Evolutionary conservation across 2,888 invertebrate species (phyloP).

Genomic region (Eumerus sabulonum): DNA sequence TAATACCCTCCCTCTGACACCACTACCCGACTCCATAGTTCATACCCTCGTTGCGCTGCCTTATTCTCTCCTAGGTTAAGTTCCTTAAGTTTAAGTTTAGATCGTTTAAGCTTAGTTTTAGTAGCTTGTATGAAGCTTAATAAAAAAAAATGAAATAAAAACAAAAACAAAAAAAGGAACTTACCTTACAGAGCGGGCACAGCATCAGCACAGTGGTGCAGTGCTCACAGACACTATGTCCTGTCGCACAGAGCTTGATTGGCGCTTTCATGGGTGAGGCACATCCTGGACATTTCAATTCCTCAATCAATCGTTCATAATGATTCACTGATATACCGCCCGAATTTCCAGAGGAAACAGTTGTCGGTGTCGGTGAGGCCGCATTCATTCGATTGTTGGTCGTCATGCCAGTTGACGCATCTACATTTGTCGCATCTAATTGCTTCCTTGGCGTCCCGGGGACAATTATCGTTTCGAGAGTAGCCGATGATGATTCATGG

Average conservation of each 20-base stretch:
- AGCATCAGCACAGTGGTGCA: conserved; percentile 75
- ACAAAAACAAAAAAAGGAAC: too few relatives aligned
- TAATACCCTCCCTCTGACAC: too few relatives aligned
- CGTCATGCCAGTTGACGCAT: conserved; percentile 34
- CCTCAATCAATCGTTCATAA: conserved; percentile 77
- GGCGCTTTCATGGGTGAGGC: conserved; percentile 77
- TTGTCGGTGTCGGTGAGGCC: conserved; percentile 44
- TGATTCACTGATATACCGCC: conserved; percentile 73
- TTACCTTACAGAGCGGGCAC: conserved; percentile 78
- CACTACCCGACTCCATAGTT: too few relatives aligned
- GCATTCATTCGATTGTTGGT: conserved; percentile 14
- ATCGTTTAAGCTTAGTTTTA: too few relatives aligned
- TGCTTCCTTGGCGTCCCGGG: conserved; percentile 22
- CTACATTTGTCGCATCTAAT: too few relatives aligned
- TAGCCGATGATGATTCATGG: conserved; percentile 34
- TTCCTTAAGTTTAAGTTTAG: too few relatives aligned
- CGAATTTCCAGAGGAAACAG: conserved; percentile 13
- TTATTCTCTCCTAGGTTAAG: too few relatives aligned
- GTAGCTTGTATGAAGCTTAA: too few relatives aligned
- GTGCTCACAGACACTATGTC: conserved; percentile 77
- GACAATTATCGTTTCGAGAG: conserved; percentile 18
- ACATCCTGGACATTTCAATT: conserved; percentile 78
- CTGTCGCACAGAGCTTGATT: conserved; percentile 76
- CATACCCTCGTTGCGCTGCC: too few relatives aligned
- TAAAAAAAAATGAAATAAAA: too few relatives aligned